Base-by-base conservation (phyloP, 2,113 vertebrate species). In the Nycticorax nycticorax region DNA sequence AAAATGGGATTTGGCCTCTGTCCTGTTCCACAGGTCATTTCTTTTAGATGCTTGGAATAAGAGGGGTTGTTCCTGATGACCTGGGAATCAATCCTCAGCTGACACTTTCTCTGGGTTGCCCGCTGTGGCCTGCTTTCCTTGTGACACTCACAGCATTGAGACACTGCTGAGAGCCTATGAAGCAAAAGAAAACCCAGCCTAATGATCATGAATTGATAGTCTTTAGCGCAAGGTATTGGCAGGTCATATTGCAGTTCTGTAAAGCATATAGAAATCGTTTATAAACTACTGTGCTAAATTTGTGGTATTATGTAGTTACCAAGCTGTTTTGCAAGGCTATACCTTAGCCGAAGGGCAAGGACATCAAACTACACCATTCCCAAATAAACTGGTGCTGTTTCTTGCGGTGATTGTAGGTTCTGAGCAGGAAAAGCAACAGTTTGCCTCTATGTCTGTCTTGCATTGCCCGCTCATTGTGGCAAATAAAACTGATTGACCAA, bases 391-490 rank as follows among this genome's bases (percentile, higher is more conserved):
- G 28, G 4, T 39, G n/a, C 1, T 10, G 8, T 55, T 89, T 76
- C 26, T 74, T 59, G 6, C 26, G 39, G 20, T 28, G 14, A 41
- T 18, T 45, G 12, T 50, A 56, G 37, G 28, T 30, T 76, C 63
- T 41, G 48, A 59, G 41, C 19, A 64, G 15, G 21, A 79, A 80
- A 93, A 63, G 10, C 13, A 45, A 45, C 33, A 8, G 5, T 23
- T 71, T 80, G 4, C 8, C 72, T 86, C 17, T 79, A 0, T 53
- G 6, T 53, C n/a, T 27, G 5, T 33, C 56, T n/a, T n/a, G 12
- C 10, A 24, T 8, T 14, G 16, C 16, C 8, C 17, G n/a, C 6
- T 9, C 3, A 0, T 13, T 13, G 62, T 8, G 10, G 8, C 62
- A 45, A 78, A 74, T 41, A 52, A 64, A 60, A 50, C n/a, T 52